Conservation (phyloP, 2,113 vertebrate species). For the Suncus etruscus region DNA sequence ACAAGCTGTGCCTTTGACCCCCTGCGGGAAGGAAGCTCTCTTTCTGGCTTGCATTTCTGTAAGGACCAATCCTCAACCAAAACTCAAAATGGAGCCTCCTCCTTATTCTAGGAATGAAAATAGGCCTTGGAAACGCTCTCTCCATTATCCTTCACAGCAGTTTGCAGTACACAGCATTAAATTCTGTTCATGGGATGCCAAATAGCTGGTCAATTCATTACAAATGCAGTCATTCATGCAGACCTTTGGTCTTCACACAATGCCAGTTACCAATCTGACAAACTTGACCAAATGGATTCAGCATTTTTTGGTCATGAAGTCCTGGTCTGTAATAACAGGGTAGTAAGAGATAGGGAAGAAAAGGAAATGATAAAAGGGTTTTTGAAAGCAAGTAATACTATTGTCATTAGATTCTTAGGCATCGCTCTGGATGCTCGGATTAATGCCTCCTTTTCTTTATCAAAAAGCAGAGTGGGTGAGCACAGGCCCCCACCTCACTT, state of each 20-base stretch:
- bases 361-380: conserved; percentile 75
- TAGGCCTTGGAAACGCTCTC: conserved; percentile 68
- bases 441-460: conserved; percentile 74
- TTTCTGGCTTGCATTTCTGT: conserved; percentile 25
- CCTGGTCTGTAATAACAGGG: conserved; percentile 70
- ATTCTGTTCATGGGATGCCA: conserved; percentile 78
- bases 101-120: conserved; percentile 61
- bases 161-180: conserved; percentile 65
- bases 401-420: conserved; percentile 80
- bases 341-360: conserved; percentile 69
- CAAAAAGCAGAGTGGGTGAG: conserved; percentile 64
- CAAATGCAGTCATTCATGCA: conserved; percentile 73
- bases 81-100: conserved; percentile 62
- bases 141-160: conserved; percentile 58
- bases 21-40: not conserved
- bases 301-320: conserved; percentile 77
- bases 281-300: conserved; percentile 80
- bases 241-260: conserved; percentile 79
- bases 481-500: conserved; percentile 5
- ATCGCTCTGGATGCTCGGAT: conserved; percentile 71
- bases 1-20: not conserved
- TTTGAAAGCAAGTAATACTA: conserved; percentile 80
- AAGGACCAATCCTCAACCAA: conserved; percentile 49
- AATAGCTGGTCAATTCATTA: conserved; percentile 76
- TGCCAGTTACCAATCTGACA: conserved; percentile 79